Evolutionary conservation across 2,888 invertebrate species (phyloP).

Genomic region (Leptinotarsa haldemani): DNA sequence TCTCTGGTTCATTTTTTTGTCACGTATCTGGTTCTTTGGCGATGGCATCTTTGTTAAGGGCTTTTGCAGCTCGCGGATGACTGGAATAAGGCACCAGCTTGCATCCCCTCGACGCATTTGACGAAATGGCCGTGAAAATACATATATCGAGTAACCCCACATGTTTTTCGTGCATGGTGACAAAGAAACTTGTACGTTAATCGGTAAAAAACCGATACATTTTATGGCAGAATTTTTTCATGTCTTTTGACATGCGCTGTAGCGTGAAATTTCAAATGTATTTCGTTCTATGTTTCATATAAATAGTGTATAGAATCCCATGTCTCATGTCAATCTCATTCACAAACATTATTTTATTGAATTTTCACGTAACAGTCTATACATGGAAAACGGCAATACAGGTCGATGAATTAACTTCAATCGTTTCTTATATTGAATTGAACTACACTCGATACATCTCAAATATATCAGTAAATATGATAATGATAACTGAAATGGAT

Average conservation of each 20-base stretch:
- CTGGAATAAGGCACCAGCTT: constrained; percentile 10
- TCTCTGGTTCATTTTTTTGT: constrained; percentile 3
- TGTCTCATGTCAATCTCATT: no score
- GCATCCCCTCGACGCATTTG: constrained; percentile 1
- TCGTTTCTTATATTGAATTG: no score
- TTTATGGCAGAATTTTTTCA: background rate
- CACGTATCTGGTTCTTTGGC: constrained; percentile 7
- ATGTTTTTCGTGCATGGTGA: background rate
- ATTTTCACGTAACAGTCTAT: no score
- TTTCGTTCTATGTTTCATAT: no score
- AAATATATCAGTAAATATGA: no score
- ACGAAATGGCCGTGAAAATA: background rate
- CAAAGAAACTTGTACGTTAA: background rate
- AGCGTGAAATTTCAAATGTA: no score
- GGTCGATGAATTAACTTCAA: no score
- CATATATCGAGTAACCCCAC: background rate
- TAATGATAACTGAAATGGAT: no score
- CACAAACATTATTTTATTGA: no score
- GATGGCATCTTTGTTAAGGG: constrained; percentile 15
- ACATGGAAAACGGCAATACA: no score
- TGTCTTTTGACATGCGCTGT: background rate
- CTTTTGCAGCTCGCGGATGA: background rate
- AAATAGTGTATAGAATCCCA: no score
- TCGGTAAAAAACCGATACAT: background rate
- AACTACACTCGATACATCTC: no score